These are phyloP conservation scores for Paedocypris sp. DNA, from an alignment of 2,113 vertebrate species.

Conservation along the genomic window DNA sequence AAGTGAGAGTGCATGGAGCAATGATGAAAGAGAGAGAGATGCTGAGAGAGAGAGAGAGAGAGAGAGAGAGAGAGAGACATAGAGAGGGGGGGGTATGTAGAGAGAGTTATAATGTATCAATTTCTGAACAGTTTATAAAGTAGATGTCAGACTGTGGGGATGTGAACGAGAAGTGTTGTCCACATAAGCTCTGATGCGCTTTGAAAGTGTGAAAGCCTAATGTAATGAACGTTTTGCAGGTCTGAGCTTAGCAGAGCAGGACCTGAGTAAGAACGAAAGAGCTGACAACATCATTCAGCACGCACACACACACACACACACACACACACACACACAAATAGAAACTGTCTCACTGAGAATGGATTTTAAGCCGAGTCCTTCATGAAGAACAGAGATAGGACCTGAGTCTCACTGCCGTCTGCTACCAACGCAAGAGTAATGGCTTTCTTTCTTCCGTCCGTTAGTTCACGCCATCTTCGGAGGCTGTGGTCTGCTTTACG, in stretches of 20 bases:
- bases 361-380: not conserved
- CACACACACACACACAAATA: not conserved
- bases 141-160: too few relatives aligned
- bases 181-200: not conserved
- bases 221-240: not conserved
- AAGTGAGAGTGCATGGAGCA: too few relatives aligned
- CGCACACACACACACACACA: not conserved
- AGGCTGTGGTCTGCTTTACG: slow-evolving; percentile 36
- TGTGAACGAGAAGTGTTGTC: too few relatives aligned
- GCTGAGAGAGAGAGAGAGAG: too few relatives aligned
- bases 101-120: too few relatives aligned
- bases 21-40: too few relatives aligned
- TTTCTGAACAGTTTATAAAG: too few relatives aligned
- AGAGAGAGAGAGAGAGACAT: too few relatives aligned
- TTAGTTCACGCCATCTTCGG: too few relatives aligned
- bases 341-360: not conserved
- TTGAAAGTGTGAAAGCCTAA: not conserved
- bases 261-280: slow-evolving; percentile 26
- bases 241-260: not conserved
- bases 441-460: too few relatives aligned
- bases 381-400: not conserved
- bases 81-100: too few relatives aligned
- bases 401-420: not conserved
- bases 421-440: too few relatives aligned
- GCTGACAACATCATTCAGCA: slow-evolving; percentile 17